These are phyloP conservation scores for Dendrophyllia cribrosa DNA, from an alignment of 64 coral and sea anemone genomes.

Conservation along the genomic window DNA sequence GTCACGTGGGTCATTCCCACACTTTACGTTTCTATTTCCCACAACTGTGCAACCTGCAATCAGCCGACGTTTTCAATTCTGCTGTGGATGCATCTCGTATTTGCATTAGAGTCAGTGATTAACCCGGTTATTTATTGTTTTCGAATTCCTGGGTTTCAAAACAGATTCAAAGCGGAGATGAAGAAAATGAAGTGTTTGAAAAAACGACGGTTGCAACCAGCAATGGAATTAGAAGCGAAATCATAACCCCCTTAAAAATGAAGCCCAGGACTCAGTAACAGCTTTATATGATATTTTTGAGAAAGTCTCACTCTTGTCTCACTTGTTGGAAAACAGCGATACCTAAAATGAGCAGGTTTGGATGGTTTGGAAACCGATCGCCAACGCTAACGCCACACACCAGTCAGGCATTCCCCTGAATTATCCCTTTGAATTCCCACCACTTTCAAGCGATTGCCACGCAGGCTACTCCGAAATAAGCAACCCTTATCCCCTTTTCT, in stretches of 20 bases:
- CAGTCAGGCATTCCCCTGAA: too few species aligned
- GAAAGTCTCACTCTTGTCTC: too few species aligned
- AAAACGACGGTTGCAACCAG: not conserved
- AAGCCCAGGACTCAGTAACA: not conserved
- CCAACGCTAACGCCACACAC: too few species aligned
- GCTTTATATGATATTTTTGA: too few species aligned
- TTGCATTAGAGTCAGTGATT: not conserved
- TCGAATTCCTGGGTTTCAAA: not conserved
- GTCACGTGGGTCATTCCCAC: slow-evolving; percentile 3
- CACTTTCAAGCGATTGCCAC: too few species aligned
- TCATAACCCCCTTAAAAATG: not conserved
- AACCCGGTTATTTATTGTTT: slow-evolving; percentile 23
- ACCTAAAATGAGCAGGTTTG: too few species aligned
- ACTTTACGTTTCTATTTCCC: not conserved
- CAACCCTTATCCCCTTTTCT: too few species aligned
- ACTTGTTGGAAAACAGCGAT: too few species aligned
- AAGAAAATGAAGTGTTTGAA: not conserved
- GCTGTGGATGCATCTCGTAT: not conserved
- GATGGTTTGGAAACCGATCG: too few species aligned
- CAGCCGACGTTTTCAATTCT: not conserved
- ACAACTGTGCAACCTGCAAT: not conserved
- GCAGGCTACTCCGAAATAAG: too few species aligned
- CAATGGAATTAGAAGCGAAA: not conserved
- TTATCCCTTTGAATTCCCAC: too few species aligned
- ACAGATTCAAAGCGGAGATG: not conserved